A percentile compares a stretch with the other conserved stretches of the same genome.
Conservation (phyloP, 2,797 vertebrate genomes). For the Carapus acus region DNA sequence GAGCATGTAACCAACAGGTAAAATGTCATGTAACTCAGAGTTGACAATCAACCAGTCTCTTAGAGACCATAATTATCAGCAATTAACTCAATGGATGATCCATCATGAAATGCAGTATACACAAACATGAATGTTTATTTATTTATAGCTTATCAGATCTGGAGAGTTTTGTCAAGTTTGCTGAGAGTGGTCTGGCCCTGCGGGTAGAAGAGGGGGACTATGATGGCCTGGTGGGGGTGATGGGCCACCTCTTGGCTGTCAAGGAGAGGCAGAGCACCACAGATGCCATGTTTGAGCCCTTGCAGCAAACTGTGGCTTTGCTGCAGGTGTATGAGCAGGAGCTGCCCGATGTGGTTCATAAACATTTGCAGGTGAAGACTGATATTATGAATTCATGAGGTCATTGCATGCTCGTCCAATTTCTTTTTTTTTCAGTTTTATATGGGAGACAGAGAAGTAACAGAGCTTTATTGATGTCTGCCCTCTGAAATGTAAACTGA, state of each 20-base stretch:
- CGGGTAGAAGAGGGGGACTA: conserved; percentile 81
- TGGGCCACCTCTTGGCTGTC: conserved; percentile 84
- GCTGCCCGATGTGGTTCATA: conserved; percentile 79
- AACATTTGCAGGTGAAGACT: conserved; percentile 81
- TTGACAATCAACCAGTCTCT: background rate
- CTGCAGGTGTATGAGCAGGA: conserved; percentile 86
- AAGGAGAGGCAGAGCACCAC: conserved; percentile 81
- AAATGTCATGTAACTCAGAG: background rate
- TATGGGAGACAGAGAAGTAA: too few species aligned
- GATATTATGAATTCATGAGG: too few species aligned
- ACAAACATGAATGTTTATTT: too few species aligned
- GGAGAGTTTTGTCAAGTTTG: conserved; percentile 74
- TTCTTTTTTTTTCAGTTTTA: too few species aligned
- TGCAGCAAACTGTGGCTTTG: conserved; percentile 85
- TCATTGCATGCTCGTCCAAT: conserved; percentile 8
- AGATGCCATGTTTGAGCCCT: conserved; percentile 88
- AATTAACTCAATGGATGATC: too few species aligned
- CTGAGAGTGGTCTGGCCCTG: conserved; percentile 70
- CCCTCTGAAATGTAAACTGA: too few species aligned
- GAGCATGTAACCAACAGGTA: conserved; percentile 87
- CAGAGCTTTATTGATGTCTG: too few species aligned
- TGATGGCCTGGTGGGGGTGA: conserved; percentile 77
- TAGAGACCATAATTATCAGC: background rate
- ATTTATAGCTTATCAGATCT: conserved; percentile 81
- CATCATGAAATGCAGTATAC: too few species aligned